Evolutionary conservation across 2,113 vertebrate genomes (phyloP).

Genomic region (Conger conger): DNA sequence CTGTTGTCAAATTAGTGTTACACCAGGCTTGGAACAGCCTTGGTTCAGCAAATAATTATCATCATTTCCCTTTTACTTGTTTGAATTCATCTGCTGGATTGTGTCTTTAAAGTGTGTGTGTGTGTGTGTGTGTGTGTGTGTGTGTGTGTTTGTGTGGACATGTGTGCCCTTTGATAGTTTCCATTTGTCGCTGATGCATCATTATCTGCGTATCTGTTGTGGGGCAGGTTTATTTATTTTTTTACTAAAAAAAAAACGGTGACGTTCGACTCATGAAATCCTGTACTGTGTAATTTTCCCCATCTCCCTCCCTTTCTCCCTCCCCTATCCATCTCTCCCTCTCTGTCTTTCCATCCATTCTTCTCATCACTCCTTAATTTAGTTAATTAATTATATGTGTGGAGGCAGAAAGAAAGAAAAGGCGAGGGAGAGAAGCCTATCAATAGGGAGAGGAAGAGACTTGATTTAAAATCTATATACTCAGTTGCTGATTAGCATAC

Average conservation of each 20-base stretch:
- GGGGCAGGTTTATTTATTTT: background rate
- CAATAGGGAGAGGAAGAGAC: background rate
- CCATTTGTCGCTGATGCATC: background rate
- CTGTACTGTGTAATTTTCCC: background rate
- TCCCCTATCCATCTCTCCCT: background rate
- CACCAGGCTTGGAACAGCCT: no score
- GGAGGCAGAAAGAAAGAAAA: background rate
- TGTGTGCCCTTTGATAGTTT: background rate
- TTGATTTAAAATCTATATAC: background rate
- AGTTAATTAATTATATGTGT: background rate
- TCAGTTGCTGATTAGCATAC: background rate
- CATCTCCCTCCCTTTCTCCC: background rate
- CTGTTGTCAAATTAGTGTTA: no score
- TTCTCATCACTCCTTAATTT: constrained; percentile 7
- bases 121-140: background rate
- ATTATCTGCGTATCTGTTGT: constrained; percentile 8
- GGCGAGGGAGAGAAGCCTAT: background rate
- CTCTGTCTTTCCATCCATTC: background rate
- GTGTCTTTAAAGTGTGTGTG: background rate
- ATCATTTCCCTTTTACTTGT: no score
- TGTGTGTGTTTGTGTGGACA: background rate
- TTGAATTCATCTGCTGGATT: no score
- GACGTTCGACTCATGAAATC: background rate
- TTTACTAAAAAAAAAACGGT: background rate
- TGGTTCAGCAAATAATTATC: no score